Conservation (phyloP, 2,113 vertebrate genomes). For the Mugil cephalus region DNA sequence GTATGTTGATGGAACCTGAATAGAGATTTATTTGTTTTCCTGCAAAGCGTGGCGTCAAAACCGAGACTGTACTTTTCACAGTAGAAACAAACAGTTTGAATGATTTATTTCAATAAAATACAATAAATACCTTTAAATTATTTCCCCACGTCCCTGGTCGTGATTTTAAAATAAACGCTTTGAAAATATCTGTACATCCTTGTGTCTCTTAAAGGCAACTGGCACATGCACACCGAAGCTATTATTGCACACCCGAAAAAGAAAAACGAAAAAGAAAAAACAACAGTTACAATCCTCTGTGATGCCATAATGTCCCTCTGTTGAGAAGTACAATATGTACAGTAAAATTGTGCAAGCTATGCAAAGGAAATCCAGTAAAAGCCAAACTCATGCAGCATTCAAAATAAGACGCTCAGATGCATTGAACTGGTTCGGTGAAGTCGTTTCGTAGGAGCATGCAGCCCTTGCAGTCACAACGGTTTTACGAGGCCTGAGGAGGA, state of each 20-base stretch:
- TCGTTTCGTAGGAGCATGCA: conserved; percentile 76
- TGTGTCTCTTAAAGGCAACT: conserved; percentile 77
- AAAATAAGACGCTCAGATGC: conserved; percentile 74
- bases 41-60: conserved; percentile 52
- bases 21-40: conserved; percentile 32
- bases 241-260: conserved; percentile 42
- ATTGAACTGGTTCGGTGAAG: conserved; percentile 54
- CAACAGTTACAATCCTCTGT: conserved; percentile 75
- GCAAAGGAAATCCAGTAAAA: conserved; percentile 81
- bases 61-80: conserved; percentile 73
- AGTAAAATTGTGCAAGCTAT: conserved; percentile 88
- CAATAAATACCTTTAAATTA: conserved; percentile 82
- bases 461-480: conserved; percentile 57
- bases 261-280: too few species aligned
- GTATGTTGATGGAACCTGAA: conserved; percentile 19
- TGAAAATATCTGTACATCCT: conserved; percentile 94
- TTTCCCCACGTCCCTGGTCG: conserved; percentile 82
- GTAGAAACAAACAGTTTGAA: conserved; percentile 75
- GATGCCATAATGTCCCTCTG: conserved; percentile 89
- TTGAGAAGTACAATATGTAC: conserved; percentile 98
- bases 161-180: conserved; percentile 90
- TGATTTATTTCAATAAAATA: conserved; percentile 87
- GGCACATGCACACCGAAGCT: conserved; percentile 63
- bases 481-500: conserved; percentile 62
- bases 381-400: conserved; percentile 86